Evolutionary conservation across 2,797 vertebrate species (phyloP).

Genomic region (Lepus townsendii): DNA sequence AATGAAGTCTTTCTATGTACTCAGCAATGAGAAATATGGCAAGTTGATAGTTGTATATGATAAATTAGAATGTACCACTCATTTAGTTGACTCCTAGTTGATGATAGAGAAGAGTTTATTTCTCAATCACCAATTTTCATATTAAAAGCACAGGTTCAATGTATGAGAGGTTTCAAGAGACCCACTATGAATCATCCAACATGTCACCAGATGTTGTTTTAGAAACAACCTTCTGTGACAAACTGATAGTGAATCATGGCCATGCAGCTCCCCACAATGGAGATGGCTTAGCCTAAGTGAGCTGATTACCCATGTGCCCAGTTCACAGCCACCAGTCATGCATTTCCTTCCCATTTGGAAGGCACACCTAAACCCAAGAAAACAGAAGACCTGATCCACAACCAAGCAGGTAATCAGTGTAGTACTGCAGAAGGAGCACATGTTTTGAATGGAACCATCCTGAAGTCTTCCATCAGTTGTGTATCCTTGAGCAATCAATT

Average conservation of each 20-base stretch:
- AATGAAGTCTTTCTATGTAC: not conserved
- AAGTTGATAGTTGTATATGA: not conserved
- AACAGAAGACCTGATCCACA: not conserved
- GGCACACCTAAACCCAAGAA: not conserved
- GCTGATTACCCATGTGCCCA: not conserved
- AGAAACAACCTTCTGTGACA: not conserved
- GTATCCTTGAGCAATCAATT: not conserved
- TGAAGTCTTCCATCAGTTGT: not conserved
- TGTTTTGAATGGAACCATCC: not conserved
- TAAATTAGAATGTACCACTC: not conserved
- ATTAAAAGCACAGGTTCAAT: not conserved
- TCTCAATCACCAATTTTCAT: constrained; percentile 13
- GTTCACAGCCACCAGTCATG: not conserved
- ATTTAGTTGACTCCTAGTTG: not conserved
- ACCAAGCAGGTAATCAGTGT: not conserved
- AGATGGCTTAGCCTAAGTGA: not conserved
- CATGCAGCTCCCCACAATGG: too few relatives aligned
- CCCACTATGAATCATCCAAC: not conserved
- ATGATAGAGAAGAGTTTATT: not conserved
- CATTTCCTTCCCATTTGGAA: not conserved
- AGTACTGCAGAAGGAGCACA: not conserved
- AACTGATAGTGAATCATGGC: not conserved
- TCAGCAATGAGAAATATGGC: not conserved
- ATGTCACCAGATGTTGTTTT: not conserved
- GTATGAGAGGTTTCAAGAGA: not conserved